Percentiles rank a stretch among this genome's conserved stretches.
These are phyloP conservation scores for Drosophila pseudoananassae DNA, from an alignment of 1,140 invertebrate genomes.

Conservation along the genomic window DNA sequence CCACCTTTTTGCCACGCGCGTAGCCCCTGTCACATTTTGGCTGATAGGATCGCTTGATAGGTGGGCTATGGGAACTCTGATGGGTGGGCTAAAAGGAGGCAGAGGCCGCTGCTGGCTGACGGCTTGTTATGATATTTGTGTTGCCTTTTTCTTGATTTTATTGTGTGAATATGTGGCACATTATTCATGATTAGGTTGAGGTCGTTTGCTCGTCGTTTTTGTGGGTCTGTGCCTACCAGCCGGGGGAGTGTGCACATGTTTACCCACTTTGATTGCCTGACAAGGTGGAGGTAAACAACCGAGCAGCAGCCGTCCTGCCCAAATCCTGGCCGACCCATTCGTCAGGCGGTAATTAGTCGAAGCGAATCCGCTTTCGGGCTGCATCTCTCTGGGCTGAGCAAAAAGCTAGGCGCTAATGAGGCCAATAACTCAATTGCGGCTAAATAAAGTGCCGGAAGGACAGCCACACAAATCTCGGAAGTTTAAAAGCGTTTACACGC, in stretches of 20 bases:
- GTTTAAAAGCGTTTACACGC: conserved; percentile 73
- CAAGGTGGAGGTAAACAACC: conserved; percentile 28
- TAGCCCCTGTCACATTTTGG: conserved; percentile 38
- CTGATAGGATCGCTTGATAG: conserved; percentile 35
- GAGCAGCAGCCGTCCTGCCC: conserved; percentile 7
- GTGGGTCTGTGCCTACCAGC: conserved; percentile 28
- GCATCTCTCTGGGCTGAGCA: conserved; percentile 13
- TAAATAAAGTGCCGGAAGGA: conserved; percentile 33
- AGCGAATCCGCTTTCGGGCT: conserved; percentile 29
- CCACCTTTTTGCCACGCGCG: conserved; percentile 10
- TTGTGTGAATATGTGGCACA: conserved; percentile 77
- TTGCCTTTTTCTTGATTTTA: conserved; percentile 69
- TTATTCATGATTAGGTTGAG: conserved; percentile 75
- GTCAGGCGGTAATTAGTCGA: conserved; percentile 44
- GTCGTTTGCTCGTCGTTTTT: conserved; percentile 59
- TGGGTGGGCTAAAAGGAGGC: background rate
- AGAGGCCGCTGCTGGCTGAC: conserved; percentile 14
- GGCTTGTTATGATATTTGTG: conserved; percentile 74
- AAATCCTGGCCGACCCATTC: conserved; percentile 15
- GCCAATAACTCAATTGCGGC: conserved; percentile 74
- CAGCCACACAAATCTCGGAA: conserved; percentile 51
- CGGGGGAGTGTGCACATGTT: conserved; percentile 30
- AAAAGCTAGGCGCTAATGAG: conserved; percentile 53
- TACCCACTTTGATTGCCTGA: conserved; percentile 57
- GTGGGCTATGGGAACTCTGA: background rate